Evolutionary conservation across 1,140 invertebrate species (phyloP).

Genomic region (Pseudomyrmex pallidus): DNA sequence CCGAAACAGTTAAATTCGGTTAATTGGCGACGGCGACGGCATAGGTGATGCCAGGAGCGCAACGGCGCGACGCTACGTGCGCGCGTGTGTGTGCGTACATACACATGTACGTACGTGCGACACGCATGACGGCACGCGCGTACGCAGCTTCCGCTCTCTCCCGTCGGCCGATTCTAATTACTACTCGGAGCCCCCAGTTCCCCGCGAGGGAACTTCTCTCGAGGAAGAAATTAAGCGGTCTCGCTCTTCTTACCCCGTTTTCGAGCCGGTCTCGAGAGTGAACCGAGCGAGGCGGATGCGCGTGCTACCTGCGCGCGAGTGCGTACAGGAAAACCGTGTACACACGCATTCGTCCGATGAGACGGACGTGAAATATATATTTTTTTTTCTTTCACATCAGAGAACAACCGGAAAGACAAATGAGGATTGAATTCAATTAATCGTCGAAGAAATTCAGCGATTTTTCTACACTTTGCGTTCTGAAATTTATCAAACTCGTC

Average conservation of each 20-base stretch:
- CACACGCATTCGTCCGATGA: not conserved
- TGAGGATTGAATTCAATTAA: no score
- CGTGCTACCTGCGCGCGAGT: slow-evolving; percentile 44
- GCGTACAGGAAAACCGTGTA: slow-evolving; percentile 39
- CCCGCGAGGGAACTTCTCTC: slow-evolving; percentile 43
- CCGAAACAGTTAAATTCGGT: slow-evolving; percentile 56
- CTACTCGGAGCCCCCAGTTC: slow-evolving; percentile 21
- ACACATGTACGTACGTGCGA: slow-evolving; percentile 47
- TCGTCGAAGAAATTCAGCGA: no score
- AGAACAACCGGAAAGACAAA: no score
- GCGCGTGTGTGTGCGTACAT: not conserved
- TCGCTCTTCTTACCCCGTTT: slow-evolving; percentile 67
- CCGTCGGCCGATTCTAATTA: slow-evolving; percentile 70
- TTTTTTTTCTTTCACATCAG: no score
- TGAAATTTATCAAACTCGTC: no score
- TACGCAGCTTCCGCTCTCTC: slow-evolving; percentile 68
- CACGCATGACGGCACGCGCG: slow-evolving; percentile 71
- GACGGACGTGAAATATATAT: no score
- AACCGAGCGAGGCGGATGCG: slow-evolving; percentile 45
- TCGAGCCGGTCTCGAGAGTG: slow-evolving; percentile 59
- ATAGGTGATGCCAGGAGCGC: slow-evolving; percentile 37
- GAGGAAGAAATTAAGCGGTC: slow-evolving; percentile 69
- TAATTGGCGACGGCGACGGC: slow-evolving; percentile 31
- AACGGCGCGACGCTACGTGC: no score
- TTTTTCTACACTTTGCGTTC: no score